Evolutionary conservation across 2,888 invertebrate genomes (phyloP).

Genomic region (Ferdinandea cuprea): DNA sequence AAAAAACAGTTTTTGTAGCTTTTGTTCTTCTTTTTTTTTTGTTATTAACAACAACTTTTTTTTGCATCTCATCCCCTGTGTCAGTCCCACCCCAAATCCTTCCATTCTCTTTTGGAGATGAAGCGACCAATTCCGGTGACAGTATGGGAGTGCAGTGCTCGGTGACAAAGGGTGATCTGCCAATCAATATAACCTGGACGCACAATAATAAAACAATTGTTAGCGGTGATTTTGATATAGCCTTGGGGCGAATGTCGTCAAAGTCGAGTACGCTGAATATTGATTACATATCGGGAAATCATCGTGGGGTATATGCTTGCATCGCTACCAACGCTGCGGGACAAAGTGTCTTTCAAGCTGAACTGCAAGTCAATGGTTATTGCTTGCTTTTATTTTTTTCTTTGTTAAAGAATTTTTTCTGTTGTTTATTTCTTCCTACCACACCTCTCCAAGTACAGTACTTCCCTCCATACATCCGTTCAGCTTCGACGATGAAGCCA

Average conservation of each 20-base stretch:
- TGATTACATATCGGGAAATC: constrained; percentile 85
- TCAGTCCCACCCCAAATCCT: constrained; percentile 87
- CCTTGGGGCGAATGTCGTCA: constrained; percentile 81
- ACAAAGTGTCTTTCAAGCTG: constrained; percentile 82
- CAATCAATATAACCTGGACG: constrained; percentile 87
- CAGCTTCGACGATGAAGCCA: constrained; percentile 84
- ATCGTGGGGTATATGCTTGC: constrained; percentile 87
- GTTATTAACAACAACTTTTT: constrained; percentile 27
- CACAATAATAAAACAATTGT: constrained; percentile 83
- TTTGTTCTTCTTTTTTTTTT: constrained; percentile 33
- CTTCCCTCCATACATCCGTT: constrained; percentile 86
- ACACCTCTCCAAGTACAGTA: constrained; percentile 83
- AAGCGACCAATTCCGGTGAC: constrained; percentile 89
- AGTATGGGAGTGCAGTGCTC: constrained; percentile 86
- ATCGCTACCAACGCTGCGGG: constrained; percentile 86
- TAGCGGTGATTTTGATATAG: constrained; percentile 80
- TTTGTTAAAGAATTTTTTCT: constrained; percentile 29
- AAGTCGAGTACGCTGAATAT: constrained; percentile 86
- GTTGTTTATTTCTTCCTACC: constrained; percentile 38
- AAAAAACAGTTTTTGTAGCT: constrained; percentile 6
- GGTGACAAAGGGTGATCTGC: constrained; percentile 86
- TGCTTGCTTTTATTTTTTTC: constrained; percentile 48
- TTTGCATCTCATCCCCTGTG: constrained; percentile 24
- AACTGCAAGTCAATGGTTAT: constrained; percentile 82
- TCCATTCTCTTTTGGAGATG: constrained; percentile 89